Evolutionary conservation across 2,797 vertebrate species (phyloP), one percentile per base, ranked within the genome.

Genomic region (Notolepis coatsorum): DNA sequence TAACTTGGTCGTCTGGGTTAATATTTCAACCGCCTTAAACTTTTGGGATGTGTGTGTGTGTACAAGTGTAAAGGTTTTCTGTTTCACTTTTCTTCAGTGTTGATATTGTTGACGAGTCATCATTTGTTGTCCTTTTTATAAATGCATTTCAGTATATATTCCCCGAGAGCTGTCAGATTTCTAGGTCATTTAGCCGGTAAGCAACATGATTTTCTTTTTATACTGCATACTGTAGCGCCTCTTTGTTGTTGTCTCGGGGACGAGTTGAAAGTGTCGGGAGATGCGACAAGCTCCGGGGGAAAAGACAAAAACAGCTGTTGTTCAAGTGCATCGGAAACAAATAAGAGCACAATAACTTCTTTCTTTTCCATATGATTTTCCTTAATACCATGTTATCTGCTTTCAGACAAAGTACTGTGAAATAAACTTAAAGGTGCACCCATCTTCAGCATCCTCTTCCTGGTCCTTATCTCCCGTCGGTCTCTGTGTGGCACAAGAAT

Each of bases 161-260:
- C n/a, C 84, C 84, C 81, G 83, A 88, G 81, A 91, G 89, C 87
- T 87, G 84, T 91, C 84, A 83, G 84, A 84, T 92, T 93, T 92
- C 78, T 90, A 90, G 89, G 84, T 91, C 62, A 87, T 90, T 92
- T 92, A 91, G 84, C 84, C 61, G 82, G 81, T 92, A 92, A 92
- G 81, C 77, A 61, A 87, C 82, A 86, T 93, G 88, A 91, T 93
- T 93, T 86, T 93, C 93, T 93, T 93, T 86, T 93, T 93, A 91
- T 93, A 94, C 88, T 91, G 91, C 90, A 91, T 91, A 94, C 86
- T 94, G 93, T 94, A 94, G 93, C 93, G 93, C 91, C 93, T 87
- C 80, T 91, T n/a, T n/a, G n/a, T n/a, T n/a, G n/a, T n/a, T n/a
- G 90, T 93, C 91, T 93, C 84, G 89, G 89, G 87, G 84, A 85